A percentile compares a stretch with the other conserved stretches of the same genome.
These are phyloP conservation scores for Nannoperca australis DNA, from an alignment of 2,797 vertebrate genomes.

Conservation along the genomic window DNA sequence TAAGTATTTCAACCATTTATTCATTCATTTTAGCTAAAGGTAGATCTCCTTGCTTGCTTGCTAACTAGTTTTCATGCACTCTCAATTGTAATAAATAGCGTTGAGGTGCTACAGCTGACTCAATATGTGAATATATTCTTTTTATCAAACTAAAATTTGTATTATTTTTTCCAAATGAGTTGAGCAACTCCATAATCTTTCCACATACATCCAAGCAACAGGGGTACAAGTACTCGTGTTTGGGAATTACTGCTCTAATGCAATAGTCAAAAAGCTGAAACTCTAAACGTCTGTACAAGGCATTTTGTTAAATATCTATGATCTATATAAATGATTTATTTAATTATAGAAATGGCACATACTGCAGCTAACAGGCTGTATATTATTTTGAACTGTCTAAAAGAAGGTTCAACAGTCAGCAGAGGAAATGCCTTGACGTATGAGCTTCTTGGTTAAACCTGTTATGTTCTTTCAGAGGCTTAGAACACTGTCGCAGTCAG, in stretches of 20 bases:
- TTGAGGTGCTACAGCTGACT: conserved; percentile 1
- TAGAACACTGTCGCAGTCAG: conserved; percentile 60
- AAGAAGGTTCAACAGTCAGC: conserved; percentile 53
- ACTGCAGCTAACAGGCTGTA: conserved; percentile 4
- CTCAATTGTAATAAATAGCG: background rate
- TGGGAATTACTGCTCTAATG: background rate
- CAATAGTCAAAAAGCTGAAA: background rate
- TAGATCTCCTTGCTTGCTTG: background rate
- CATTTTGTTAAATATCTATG: conserved; percentile 3
- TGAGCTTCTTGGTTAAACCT: conserved; percentile 84
- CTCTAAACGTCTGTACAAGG: background rate
- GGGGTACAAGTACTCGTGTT: background rate
- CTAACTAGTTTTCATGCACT: background rate
- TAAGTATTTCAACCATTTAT: background rate
- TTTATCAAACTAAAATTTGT: background rate
- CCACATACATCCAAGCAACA: background rate
- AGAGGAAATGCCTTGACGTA: conserved; percentile 73
- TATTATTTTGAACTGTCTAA: conserved; percentile 41
- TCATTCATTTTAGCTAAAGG: background rate
- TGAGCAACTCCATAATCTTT: background rate
- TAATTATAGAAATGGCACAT: background rate
- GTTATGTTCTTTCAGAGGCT: conserved; percentile 85
- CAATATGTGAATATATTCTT: background rate
- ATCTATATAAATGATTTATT: conserved; percentile 4
- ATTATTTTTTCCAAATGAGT: background rate